phyloP scores from a whole-genome alignment of 2,888 invertebrate genomes.

The Tachystola acroxantha region DNA sequence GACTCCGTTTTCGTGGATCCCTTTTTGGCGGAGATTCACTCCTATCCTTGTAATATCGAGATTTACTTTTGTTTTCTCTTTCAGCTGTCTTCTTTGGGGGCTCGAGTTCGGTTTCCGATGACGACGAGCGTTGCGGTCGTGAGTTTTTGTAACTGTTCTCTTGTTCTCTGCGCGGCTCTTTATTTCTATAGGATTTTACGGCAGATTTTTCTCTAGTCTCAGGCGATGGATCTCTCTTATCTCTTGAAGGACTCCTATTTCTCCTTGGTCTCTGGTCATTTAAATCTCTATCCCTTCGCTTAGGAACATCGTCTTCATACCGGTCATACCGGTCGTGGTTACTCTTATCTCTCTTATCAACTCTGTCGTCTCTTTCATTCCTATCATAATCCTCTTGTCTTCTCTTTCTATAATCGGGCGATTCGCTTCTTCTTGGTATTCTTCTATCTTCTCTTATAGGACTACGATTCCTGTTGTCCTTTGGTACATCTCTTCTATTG shows the following conservation, averaged over 20 bases:
- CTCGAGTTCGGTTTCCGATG: conserved; percentile 52
- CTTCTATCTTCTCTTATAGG: conserved; percentile 36
- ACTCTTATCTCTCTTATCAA: conserved; percentile 21
- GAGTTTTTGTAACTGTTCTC: conserved; percentile 43
- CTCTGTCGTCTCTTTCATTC: conserved; percentile 30
- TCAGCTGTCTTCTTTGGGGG: conserved; percentile 33
- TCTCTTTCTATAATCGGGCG: conserved; percentile 32
- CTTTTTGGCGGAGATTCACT: conserved; percentile 27
- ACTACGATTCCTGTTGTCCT: conserved; percentile 26
- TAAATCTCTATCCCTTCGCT: conserved; percentile 31
- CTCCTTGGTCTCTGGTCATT: conserved; percentile 33
- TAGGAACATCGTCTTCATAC: conserved; percentile 28
- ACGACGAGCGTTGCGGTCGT: conserved; percentile 32
- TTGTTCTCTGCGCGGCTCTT: conserved; percentile 36
- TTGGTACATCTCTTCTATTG: conserved; percentile 28
- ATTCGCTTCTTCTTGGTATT: conserved; percentile 32
- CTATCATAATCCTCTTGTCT: conserved; percentile 29
- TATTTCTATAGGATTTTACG: conserved; percentile 33
- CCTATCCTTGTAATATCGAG: conserved; percentile 30
- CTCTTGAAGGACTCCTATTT: conserved; percentile 40
- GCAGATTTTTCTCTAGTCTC: conserved; percentile 40
- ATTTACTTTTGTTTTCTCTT: conserved; percentile 32
- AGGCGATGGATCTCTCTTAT: conserved; percentile 41
- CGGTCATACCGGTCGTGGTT: conserved; percentile 32
- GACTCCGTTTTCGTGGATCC: conserved; percentile 38